These are phyloP conservation scores for Globodera ellingtonae DNA, from an alignment of 1,140 invertebrate genomes.

Conservation along the genomic window DNA sequence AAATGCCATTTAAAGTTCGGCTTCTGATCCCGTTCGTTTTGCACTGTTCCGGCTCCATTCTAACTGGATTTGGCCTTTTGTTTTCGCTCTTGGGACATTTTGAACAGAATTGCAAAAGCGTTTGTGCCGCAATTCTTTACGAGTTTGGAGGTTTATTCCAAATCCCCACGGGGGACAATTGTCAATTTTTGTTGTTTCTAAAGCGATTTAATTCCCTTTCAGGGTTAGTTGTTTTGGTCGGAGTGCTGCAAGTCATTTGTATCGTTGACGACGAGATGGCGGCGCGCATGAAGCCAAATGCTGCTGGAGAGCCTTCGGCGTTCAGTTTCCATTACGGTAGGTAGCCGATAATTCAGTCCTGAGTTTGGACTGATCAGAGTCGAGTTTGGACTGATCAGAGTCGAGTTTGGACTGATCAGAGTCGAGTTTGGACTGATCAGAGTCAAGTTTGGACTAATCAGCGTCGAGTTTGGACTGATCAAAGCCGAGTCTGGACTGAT, in stretches of 20 bases:
- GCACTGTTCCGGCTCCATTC: constrained; percentile 34
- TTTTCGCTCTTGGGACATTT: constrained; percentile 38
- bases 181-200: not conserved
- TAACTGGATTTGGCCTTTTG: constrained; percentile 29
- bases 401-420: too few species aligned
- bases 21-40: constrained; percentile 33
- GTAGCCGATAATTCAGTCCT: constrained; percentile 5
- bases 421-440: too few species aligned
- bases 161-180: not conserved
- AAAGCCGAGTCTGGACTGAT: too few species aligned
- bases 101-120: constrained; percentile 16
- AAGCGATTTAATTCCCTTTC: not conserved
- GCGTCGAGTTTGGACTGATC: too few species aligned
- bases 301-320: constrained; percentile 38
- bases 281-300: constrained; percentile 43
- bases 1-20: constrained; percentile 10
- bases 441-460: too few species aligned
- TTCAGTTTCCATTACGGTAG: constrained; percentile 39
- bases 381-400: too few species aligned
- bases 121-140: constrained; percentile 39
- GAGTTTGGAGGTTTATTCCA: constrained; percentile 26
- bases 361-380: too few species aligned
- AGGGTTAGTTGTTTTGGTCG: constrained; percentile 39
- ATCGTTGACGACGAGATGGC: constrained; percentile 45
- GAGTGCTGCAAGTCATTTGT: constrained; percentile 42